A percentile compares a stretch with the other conserved stretches of the same genome.
Conservation (phyloP, 2,113 vertebrate species). For the Edolisoma coerulescens region DNA sequence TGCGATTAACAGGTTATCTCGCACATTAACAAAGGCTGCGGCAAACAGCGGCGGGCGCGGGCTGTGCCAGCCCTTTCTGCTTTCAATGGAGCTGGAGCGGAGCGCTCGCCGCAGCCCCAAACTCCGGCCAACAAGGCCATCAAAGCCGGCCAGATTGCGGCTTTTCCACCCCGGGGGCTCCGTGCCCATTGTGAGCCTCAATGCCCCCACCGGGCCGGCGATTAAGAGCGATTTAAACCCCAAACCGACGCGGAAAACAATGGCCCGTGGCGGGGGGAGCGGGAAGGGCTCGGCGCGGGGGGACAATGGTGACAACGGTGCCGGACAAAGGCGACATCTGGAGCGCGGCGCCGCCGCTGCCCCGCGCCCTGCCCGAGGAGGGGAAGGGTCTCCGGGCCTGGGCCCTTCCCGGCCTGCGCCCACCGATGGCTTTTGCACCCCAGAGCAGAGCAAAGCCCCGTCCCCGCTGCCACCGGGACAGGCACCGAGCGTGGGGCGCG, state of each 20-base stretch:
- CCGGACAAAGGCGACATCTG: slow-evolving; percentile 55
- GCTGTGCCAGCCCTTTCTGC: slow-evolving; percentile 27
- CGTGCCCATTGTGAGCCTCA: slow-evolving; percentile 45
- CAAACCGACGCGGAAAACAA: background rate
- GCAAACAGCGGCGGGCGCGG: background rate
- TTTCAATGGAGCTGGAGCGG: slow-evolving; percentile 26
- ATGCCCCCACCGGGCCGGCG: slow-evolving; percentile 1
- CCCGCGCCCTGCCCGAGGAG: background rate
- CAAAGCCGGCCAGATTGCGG: slow-evolving; percentile 24
- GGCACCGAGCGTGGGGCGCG: fast-evolving
- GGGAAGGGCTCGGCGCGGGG: background rate
- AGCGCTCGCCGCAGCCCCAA: slow-evolving; percentile 7
- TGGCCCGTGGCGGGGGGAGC: background rate
- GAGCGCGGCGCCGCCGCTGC: background rate
- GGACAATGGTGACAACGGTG: background rate
- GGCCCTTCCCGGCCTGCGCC: fast-evolving
- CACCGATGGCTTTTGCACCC: fast-evolving
- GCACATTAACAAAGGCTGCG: slow-evolving; percentile 7
- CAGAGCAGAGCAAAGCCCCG: fast-evolving
- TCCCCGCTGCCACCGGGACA: fast-evolving
- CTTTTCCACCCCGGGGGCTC: slow-evolving; percentile 20
- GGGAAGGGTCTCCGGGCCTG: fast-evolving
- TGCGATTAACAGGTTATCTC: slow-evolving; percentile 59
- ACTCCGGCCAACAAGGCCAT: slow-evolving; percentile 55
- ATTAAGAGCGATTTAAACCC: slow-evolving; percentile 19